Evolutionary conservation across 2,888 invertebrate genomes (phyloP).

Genomic region (Lepidochitona cinerea): DNA sequence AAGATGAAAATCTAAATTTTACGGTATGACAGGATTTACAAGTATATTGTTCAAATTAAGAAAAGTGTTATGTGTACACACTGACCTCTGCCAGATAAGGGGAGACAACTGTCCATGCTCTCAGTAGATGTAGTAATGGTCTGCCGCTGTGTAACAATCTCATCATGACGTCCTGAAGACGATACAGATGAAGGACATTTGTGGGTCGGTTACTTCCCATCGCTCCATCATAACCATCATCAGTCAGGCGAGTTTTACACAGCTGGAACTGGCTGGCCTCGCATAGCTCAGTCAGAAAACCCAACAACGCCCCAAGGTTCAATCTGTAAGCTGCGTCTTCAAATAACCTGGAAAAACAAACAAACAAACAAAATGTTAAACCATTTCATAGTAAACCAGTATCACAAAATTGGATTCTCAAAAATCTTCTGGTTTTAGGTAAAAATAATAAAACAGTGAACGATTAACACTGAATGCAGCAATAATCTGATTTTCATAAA

Average conservation of each 20-base stretch:
- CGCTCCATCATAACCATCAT: constrained; percentile 41
- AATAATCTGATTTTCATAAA: too few species aligned
- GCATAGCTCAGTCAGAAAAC: constrained; percentile 86
- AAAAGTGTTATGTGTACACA: neutral
- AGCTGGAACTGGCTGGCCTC: constrained; percentile 88
- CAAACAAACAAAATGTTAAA: neutral
- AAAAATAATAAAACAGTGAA: too few species aligned
- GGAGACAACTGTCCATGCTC: constrained; percentile 91
- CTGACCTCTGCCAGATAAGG: constrained; percentile 92
- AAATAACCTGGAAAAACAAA: constrained; percentile 77
- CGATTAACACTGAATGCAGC: too few species aligned
- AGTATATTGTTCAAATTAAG: too few species aligned
- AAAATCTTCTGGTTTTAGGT: too few species aligned
- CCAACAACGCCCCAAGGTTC: constrained; percentile 86
- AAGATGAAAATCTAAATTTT: too few species aligned
- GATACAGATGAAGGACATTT: constrained; percentile 77
- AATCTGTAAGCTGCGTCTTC: constrained; percentile 89
- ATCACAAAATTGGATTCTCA: too few species aligned
- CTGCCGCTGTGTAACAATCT: constrained; percentile 88
- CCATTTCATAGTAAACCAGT: neutral
- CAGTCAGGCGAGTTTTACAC: constrained; percentile 52
- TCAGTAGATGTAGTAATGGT: constrained; percentile 91
- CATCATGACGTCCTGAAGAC: constrained; percentile 90
- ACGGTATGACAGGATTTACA: too few species aligned
- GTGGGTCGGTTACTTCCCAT: constrained; percentile 43